A percentile compares a stretch with the other conserved stretches of the same genome.
Evolutionary conservation across 2,797 vertebrate species (phyloP).

Genomic region (Amazonetta brasiliensis): DNA sequence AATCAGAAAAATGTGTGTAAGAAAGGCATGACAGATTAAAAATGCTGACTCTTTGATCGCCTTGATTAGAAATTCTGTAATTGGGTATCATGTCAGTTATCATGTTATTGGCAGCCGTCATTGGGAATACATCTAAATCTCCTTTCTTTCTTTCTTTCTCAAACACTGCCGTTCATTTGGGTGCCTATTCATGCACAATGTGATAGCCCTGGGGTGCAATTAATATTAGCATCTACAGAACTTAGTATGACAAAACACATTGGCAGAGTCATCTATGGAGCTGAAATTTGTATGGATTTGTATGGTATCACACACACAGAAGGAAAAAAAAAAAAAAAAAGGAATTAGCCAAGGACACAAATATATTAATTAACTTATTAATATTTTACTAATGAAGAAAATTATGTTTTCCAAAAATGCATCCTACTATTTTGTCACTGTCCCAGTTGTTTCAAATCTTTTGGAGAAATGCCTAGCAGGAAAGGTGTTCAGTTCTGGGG

Average conservation of each 20-base stretch:
- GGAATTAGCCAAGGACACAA: conserved; percentile 68
- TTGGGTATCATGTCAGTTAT: conserved; percentile 56
- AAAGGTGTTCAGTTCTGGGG: neutral
- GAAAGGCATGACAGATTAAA: conserved; percentile 35
- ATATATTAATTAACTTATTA: conserved; percentile 72
- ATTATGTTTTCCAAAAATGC: conserved; percentile 48
- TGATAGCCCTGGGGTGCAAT: conserved; percentile 66
- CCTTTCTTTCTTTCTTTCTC: conserved; percentile 57
- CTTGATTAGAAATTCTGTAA: conserved; percentile 69
- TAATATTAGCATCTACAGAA: conserved; percentile 73
- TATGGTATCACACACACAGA: conserved; percentile 1
- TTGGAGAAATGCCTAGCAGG: neutral
- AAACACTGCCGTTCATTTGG: conserved; percentile 55
- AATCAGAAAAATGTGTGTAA: neutral
- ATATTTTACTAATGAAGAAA: conserved; percentile 56
- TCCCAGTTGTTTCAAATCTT: neutral
- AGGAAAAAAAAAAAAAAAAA: conserved; percentile 47
- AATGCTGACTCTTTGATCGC: conserved; percentile 47
- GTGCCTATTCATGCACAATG: conserved; percentile 67
- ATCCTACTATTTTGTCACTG: neutral
- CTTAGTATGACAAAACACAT: conserved; percentile 42
- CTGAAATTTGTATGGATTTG: conserved; percentile 65
- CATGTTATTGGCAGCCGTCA: conserved; percentile 32
- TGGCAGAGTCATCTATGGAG: conserved; percentile 30
- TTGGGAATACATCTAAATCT: conserved; percentile 53